Evolutionary conservation across 37 sponge, comb jelly and placozoan genomes (phyloP).

Genomic region (Hexactinellida sp.): DNA sequence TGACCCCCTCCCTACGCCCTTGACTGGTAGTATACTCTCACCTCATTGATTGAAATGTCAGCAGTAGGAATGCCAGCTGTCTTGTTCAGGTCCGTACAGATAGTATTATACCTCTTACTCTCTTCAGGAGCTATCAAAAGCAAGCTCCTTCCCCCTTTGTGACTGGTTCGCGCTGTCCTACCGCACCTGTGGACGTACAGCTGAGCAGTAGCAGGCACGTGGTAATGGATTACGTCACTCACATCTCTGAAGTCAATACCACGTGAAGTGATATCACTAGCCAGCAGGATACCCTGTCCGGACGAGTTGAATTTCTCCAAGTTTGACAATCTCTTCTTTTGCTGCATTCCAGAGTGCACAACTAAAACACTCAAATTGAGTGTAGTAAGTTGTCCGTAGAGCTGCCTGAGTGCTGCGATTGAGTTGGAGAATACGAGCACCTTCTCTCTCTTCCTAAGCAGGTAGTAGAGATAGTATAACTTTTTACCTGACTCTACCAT

Average conservation of each 20-base stretch:
- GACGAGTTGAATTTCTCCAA: constrained; percentile 60
- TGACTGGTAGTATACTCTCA: no score
- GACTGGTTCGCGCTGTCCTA: constrained; percentile 75
- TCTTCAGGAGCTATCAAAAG: constrained; percentile 83
- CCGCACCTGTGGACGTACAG: constrained; percentile 96
- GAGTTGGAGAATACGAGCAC: constrained; percentile 84
- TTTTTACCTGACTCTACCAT: background rate
- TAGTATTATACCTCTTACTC: constrained; percentile 38
- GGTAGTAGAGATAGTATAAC: constrained; percentile 55
- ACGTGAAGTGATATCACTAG: constrained; percentile 87
- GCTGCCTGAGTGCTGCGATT: constrained; percentile 48
- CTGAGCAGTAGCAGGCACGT: constrained; percentile 51
- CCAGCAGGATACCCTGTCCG: constrained; percentile 42
- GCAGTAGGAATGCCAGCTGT: background rate
- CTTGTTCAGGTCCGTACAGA: constrained; percentile 55
- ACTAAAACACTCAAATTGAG: constrained; percentile 45
- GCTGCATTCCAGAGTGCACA: constrained; percentile 92
- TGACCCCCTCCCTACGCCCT: no score
- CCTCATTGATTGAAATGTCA: background rate
- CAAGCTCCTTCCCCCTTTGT: constrained; percentile 67
- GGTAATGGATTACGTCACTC: constrained; percentile 86
- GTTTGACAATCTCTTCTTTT: constrained; percentile 83
- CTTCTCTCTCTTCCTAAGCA: constrained; percentile 43
- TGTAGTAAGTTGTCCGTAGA: constrained; percentile 42
- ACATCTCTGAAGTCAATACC: constrained; percentile 82